Evolutionary conservation across 2,888 invertebrate genomes (phyloP), one percentile per base, ranked within the genome.

Genomic region (Drosophila maculinotata): DNA sequence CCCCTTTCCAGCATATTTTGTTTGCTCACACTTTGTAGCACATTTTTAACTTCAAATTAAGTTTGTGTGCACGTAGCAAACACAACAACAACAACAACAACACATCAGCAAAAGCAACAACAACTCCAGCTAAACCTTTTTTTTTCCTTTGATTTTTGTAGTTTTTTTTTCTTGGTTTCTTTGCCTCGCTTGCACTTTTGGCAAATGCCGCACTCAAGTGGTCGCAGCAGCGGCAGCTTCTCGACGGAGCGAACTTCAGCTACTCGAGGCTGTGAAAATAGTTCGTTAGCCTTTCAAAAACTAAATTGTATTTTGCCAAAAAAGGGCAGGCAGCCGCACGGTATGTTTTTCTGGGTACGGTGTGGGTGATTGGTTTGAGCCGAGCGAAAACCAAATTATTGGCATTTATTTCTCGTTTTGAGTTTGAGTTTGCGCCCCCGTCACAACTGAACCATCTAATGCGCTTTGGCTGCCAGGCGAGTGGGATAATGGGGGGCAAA

Each of bases 321-420:
- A 80, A 84, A 79, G 80, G 80, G 87, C 85, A 84, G 72, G 28
- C 70, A 51, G 33, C 26, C 17, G 20, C 20, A 2, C 20, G 20
- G 20, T 20, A 20, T 2, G 4, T 20, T 20, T 20, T 20, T 20
- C 2, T 20, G 20, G n/a, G 23, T 14, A 28, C 49, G 49, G 67
- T 76, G 86, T 70, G 79, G 87, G 79, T 86, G 88, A 87, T 83
- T 83, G 82, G 84, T 83, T 86, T 58, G 75, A 76, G 72, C 31
- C 20, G 57, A 69, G 71, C 71, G 12, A 51, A 76, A 82, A 82
- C 86, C 84, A 86, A 87, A 88, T 83, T 83, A 83, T 83, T 83
- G 82, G 84, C 82, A 87, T 87, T 83, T 83, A 81, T 87, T 81
- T 77, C 78, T 87, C 81, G 87, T 81, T 81, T 87, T 87, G 87